A percentile compares a stretch with the other conserved stretches of the same genome.
Conservation (phyloP, 2,113 vertebrate species). For the Epinephelus lanceolatus region DNA sequence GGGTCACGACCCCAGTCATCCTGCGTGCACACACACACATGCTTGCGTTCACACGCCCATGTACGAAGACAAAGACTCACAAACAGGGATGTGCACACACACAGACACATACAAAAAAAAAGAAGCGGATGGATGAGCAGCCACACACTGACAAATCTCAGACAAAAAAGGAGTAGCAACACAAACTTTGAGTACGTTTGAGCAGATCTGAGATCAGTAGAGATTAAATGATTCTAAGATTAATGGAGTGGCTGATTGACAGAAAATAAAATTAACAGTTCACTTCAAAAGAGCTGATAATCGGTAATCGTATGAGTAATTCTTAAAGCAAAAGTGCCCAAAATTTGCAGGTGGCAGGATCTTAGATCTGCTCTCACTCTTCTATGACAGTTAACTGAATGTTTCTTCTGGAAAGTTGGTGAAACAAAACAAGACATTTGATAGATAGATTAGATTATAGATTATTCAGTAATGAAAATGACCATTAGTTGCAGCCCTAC, state of each 20-base stretch:
- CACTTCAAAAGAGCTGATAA: not conserved
- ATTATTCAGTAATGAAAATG: not conserved
- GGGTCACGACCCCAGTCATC: conserved; percentile 66
- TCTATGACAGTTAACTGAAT: too few relatives aligned
- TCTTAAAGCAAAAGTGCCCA: not conserved
- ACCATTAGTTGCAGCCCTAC: too few relatives aligned
- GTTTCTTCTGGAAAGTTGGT: too few relatives aligned
- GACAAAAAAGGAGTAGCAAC: conserved; percentile 22
- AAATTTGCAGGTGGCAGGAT: not conserved
- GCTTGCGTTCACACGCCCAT: not conserved
- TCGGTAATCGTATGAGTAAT: not conserved
- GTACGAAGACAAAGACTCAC: conserved; percentile 46
- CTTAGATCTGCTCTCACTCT: too few relatives aligned
- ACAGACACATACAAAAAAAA: not conserved
- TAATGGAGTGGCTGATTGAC: not conserved
- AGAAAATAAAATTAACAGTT: not conserved
- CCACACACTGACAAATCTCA: conserved; percentile 22
- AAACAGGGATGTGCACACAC: conserved; percentile 18
- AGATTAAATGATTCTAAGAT: not conserved
- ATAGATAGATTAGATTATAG: too few relatives aligned
- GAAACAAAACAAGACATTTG: too few relatives aligned
- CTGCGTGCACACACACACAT: conserved; percentile 1
- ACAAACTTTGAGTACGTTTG: not conserved
- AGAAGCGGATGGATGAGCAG: conserved; percentile 35
- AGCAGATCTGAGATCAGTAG: conserved; percentile 1